These are phyloP conservation scores for Cinclus mexicanus DNA, from an alignment of 2,113 vertebrate species.

Conservation along the genomic window DNA sequence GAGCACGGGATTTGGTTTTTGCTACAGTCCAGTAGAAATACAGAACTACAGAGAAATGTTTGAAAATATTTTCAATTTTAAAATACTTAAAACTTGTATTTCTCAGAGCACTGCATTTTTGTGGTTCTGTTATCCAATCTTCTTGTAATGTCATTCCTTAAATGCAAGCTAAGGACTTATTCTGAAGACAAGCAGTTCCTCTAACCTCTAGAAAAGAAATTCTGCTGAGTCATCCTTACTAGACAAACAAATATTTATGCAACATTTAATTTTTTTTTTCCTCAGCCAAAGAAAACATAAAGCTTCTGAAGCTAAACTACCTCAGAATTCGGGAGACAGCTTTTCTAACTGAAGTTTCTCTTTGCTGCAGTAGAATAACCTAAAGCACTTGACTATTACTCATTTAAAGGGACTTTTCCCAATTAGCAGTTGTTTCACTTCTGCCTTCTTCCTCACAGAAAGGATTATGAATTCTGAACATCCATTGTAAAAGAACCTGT, in stretches of 20 bases:
- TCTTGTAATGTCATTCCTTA: not conserved
- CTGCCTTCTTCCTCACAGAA: not conserved
- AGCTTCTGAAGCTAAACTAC: not conserved
- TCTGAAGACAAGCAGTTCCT: not conserved
- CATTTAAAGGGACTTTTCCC: not conserved
- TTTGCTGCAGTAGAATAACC: not conserved
- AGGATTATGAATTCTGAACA: not conserved
- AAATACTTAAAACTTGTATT: not conserved
- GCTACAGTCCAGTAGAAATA: not conserved
- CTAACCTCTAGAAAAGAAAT: not conserved
- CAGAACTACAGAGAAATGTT: not conserved
- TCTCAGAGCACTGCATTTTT: not conserved
- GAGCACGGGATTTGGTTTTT: not conserved
- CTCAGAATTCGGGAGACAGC: not conserved
- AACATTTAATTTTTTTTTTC: not conserved
- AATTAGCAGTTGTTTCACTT: not conserved
- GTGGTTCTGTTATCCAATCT: not conserved
- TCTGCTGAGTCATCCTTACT: slow-evolving; percentile 55
- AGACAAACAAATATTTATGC: not conserved
- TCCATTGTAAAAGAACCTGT: not conserved
- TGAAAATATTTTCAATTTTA: not conserved
- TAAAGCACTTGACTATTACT: not conserved
- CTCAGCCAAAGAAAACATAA: not conserved
- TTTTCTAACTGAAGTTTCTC: not conserved
- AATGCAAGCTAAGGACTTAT: not conserved